Percentiles rank a stretch among this genome's conserved stretches.
phyloP scores from a whole-genome alignment of 2,113 vertebrate species.

The Hemibagrus wyckioides region DNA sequence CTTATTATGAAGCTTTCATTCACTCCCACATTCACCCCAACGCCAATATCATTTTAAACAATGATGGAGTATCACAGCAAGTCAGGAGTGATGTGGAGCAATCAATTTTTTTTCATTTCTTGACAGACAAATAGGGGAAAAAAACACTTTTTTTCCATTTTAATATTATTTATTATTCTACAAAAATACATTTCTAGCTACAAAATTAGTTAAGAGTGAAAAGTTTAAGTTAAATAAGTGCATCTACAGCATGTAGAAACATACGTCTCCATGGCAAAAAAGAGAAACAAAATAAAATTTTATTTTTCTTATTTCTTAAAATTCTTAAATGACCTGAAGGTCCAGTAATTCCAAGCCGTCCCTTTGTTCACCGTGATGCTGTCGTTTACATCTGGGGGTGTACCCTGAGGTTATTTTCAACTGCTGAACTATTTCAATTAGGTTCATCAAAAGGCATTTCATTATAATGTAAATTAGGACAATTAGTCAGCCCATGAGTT shows the following conservation, averaged over 20 bases:
- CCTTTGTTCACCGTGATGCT: conserved; percentile 9
- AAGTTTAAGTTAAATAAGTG: too few relatives aligned
- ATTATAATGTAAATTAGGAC: conserved; percentile 42
- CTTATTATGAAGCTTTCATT: conserved; percentile 56
- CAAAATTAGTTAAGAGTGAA: background rate
- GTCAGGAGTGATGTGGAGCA: background rate
- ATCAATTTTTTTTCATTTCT: background rate
- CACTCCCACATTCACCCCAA: conserved; percentile 38
- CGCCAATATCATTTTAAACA: conserved; percentile 3
- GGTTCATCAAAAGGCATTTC: conserved; percentile 42
- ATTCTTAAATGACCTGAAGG: background rate
- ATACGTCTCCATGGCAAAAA: background rate
- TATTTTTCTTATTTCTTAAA: background rate
- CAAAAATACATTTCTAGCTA: background rate
- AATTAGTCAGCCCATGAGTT: conserved; percentile 23
- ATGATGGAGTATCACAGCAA: background rate
- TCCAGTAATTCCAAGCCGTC: background rate
- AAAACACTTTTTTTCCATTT: background rate
- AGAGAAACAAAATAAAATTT: background rate
- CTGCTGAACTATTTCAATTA: conserved; percentile 22
- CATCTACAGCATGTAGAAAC: conserved; percentile 7
- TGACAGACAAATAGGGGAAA: background rate
- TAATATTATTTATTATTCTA: background rate
- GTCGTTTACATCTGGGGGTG: conserved; percentile 17
- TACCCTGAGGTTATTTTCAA: conserved; percentile 34